phyloP scores from a whole-genome alignment of 92 coral and sea anemone genomes.

The Phenganax stokvisi region DNA sequence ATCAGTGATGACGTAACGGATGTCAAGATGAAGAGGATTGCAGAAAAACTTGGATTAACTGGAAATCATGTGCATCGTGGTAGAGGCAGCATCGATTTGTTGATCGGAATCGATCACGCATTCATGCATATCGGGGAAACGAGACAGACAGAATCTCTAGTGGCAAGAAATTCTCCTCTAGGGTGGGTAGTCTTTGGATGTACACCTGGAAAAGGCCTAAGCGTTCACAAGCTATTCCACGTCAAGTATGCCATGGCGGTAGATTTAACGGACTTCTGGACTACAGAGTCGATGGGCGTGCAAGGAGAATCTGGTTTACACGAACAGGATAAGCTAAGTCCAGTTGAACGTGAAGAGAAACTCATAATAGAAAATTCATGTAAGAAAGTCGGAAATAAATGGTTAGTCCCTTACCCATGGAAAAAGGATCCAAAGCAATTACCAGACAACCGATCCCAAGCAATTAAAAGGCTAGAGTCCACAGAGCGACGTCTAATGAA shows the following conservation, averaged over 20 bases:
- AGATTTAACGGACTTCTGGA: constrained; percentile 35
- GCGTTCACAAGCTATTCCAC: constrained; percentile 21
- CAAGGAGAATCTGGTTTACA: constrained; percentile 53
- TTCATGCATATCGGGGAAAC: constrained; percentile 38
- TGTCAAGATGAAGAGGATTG: constrained; percentile 28
- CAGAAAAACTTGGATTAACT: constrained; percentile 39
- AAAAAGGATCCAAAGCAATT: too few relatives aligned
- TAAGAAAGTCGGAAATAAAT: too few relatives aligned
- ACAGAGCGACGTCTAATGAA: too few relatives aligned
- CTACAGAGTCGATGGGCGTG: constrained; percentile 1
- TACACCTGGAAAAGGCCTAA: constrained; percentile 11
- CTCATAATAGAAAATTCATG: constrained; percentile 16
- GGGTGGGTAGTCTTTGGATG: constrained; percentile 56
- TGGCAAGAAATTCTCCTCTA: constrained; percentile 47
- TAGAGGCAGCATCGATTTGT: constrained; percentile 41
- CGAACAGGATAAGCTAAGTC: constrained; percentile 51
- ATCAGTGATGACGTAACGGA: constrained; percentile 52
- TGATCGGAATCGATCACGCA: constrained; percentile 49
- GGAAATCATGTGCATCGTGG: constrained; percentile 29
- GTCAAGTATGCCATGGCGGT: constrained; percentile 43
- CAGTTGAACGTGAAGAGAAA: constrained; percentile 52
- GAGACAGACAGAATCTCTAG: constrained; percentile 32
- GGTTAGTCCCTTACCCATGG: too few relatives aligned
- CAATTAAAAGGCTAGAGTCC: too few relatives aligned
- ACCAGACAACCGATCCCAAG: too few relatives aligned